phyloP scores from a whole-genome alignment of 2,797 vertebrate species.

The Sebastes flavidus region DNA sequence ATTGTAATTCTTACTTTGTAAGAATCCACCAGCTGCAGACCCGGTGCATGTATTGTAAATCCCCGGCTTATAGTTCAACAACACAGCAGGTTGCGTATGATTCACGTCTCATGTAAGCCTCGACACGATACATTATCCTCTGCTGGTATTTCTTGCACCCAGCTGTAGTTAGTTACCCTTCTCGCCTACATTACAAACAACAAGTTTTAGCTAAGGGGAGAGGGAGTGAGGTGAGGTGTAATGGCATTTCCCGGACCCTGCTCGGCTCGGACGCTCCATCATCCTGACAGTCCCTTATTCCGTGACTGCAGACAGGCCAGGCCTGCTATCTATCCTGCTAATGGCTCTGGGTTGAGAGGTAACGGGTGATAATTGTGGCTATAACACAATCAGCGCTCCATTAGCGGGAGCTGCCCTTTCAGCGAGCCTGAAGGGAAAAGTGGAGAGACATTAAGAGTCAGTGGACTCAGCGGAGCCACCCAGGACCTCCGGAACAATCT shows the following conservation, averaged over 20 bases:
- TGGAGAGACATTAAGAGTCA: slow-evolving; percentile 38
- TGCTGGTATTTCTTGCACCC: slow-evolving; percentile 22
- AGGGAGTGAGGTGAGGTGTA: slow-evolving; percentile 32
- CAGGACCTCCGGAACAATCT: slow-evolving; percentile 32
- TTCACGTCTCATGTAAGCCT: slow-evolving; percentile 6
- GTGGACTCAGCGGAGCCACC: slow-evolving; percentile 43
- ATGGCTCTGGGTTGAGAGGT: slow-evolving; percentile 70
- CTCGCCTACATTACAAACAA: slow-evolving; percentile 36
- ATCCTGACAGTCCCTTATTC: slow-evolving; percentile 63
- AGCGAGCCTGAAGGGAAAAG: slow-evolving; percentile 42
- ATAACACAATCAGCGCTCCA: slow-evolving; percentile 77
- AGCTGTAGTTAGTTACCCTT: slow-evolving; percentile 26
- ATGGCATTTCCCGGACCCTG: slow-evolving; percentile 64
- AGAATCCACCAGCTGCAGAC: slow-evolving; percentile 4
- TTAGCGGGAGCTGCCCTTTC: slow-evolving; percentile 65
- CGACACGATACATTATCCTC: slow-evolving; percentile 10
- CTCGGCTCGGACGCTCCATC: slow-evolving; percentile 50
- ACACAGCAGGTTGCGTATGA: slow-evolving; percentile 16
- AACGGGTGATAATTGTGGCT: slow-evolving; percentile 73
- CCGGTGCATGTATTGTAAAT: background rate
- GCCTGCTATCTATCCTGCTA: slow-evolving; percentile 69
- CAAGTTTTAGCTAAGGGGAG: slow-evolving; percentile 3
- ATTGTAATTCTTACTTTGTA: background rate
- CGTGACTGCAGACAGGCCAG: slow-evolving; percentile 47
- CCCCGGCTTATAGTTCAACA: background rate